Base-by-base conservation (phyloP, 2,797 vertebrate species). In the Xenops minutus region DNA sequence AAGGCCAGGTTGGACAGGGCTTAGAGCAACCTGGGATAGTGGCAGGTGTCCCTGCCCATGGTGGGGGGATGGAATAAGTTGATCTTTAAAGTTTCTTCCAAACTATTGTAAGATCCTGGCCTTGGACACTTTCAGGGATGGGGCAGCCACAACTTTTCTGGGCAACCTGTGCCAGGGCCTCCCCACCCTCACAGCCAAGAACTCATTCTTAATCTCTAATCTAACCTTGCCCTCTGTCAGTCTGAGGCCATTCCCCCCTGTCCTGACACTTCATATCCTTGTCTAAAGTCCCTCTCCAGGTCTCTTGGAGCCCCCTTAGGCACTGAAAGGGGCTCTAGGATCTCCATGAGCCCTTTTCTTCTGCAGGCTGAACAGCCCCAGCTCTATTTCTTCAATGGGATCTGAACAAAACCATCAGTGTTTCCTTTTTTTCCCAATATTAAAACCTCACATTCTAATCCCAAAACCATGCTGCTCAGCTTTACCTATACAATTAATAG, bases 1-100 rank as follows among this genome's bases (percentile, higher is more conserved):
- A 5, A 64, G 21, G 8, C 6, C 29, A 52, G 14, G 4, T 0
- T 58, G 43, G 24, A 44, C 0, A 0, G 12, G 4, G 17, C 2
- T 44, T 23, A 9, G 18, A 78, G 7, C 17, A 64, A 1, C 10
- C 8, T 29, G 39, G 26, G 7, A 7, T 5, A 12, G 39, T 1
- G 46, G 26, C 32, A 77, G 2, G 0, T 23, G 18, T 21, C 26
- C 26, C 10, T 72, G 10, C 2, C 14, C 1, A 11, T 23, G 44
- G 21, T 8, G 39, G 17, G 4, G 12, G 2, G 17, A 5, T 20
- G 22, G 39, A 72, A 78, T 23, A 3, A 32, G 22, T 8, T 46
- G 18, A 32, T 4, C 14, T 59, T 52, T 46, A 32, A 52, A 5
- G 4, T 41, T 12, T 3, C 10, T 59, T 66, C 21, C 15, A 52